Evolutionary conservation across 2,113 vertebrate genomes (phyloP).

Genomic region (Trichomycterus rosablanca): DNA sequence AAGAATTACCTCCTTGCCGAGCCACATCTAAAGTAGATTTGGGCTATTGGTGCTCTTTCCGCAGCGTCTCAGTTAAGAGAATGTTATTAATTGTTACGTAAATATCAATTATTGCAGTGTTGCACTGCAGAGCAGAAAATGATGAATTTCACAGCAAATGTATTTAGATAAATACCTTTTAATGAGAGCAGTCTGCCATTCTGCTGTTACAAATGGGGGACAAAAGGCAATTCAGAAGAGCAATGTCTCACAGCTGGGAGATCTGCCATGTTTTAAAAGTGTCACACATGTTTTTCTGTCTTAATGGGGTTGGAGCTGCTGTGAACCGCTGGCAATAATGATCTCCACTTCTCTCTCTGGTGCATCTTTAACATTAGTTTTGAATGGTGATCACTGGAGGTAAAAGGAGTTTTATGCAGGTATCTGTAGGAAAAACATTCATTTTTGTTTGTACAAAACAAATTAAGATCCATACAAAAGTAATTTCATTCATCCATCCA

Average conservation of each 20-base stretch:
- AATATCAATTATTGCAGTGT: conserved; percentile 54
- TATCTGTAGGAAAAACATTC: too few relatives aligned
- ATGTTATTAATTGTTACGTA: conserved; percentile 48
- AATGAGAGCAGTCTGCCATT: conserved; percentile 46
- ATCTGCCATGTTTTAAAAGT: conserved; percentile 18
- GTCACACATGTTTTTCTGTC: not conserved
- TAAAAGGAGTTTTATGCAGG: too few relatives aligned
- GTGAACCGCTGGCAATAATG: not conserved
- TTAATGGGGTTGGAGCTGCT: conserved; percentile 12
- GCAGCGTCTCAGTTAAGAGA: conserved; percentile 30
- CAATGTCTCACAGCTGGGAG: conserved; percentile 25
- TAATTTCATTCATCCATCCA: too few relatives aligned
- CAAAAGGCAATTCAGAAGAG: conserved; percentile 4
- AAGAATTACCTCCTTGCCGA: conserved; percentile 16
- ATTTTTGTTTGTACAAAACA: too few relatives aligned
- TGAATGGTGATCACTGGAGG: too few relatives aligned
- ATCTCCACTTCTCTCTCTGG: not conserved
- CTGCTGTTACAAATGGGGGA: conserved; percentile 34
- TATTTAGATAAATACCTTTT: conserved; percentile 52
- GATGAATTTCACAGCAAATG: conserved; percentile 54
- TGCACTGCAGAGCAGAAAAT: conserved; percentile 49
- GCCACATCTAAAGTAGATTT: conserved; percentile 43
- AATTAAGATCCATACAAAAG: too few relatives aligned
- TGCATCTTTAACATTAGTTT: not conserved
- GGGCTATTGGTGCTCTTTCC: conserved; percentile 26